phyloP scores from a whole-genome alignment of 2,797 vertebrate genomes.

The Rhinichthys osculus region DNA sequence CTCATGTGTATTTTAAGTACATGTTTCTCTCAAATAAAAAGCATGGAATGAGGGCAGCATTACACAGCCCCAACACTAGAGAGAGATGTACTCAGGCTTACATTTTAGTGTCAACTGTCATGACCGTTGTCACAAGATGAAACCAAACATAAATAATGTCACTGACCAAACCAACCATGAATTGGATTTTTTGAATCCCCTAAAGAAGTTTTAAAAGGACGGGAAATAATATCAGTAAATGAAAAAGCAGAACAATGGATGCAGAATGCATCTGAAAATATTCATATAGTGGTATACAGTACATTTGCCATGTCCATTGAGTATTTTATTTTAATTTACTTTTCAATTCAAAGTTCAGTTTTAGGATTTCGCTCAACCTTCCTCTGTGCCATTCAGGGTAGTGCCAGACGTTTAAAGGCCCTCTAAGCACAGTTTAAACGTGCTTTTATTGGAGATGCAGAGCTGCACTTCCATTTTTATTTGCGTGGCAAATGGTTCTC shows the following conservation, averaged over 20 bases:
- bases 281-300: slow-evolving; percentile 4
- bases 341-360: slow-evolving; percentile 23
- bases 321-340: slow-evolving; percentile 33
- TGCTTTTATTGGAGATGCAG: slow-evolving; percentile 51
- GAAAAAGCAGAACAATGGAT: slow-evolving; percentile 20
- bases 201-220: slow-evolving; percentile 1
- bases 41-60: not conserved
- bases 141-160: slow-evolving; percentile 51
- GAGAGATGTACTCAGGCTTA: slow-evolving; percentile 3
- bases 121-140: slow-evolving; percentile 30
- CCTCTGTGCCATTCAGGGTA: slow-evolving; percentile 14
- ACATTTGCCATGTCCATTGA: slow-evolving; percentile 27
- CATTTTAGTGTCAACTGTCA: slow-evolving; percentile 11
- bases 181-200: slow-evolving; percentile 6
- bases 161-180: slow-evolving; percentile 33
- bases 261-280: not conserved
- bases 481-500: slow-evolving; percentile 60
- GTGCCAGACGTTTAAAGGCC: slow-evolving; percentile 35
- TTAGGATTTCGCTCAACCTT: slow-evolving; percentile 20
- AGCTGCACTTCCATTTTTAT: slow-evolving; percentile 63
- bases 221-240: slow-evolving; percentile 10
- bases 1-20: slow-evolving; percentile 27
- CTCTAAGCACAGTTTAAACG: slow-evolving; percentile 57
- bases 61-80: not conserved
- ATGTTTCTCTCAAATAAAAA: slow-evolving; percentile 22